Base-by-base conservation (phyloP, 2,113 vertebrate genomes). In the Brienomyrus longianalis region DNA sequence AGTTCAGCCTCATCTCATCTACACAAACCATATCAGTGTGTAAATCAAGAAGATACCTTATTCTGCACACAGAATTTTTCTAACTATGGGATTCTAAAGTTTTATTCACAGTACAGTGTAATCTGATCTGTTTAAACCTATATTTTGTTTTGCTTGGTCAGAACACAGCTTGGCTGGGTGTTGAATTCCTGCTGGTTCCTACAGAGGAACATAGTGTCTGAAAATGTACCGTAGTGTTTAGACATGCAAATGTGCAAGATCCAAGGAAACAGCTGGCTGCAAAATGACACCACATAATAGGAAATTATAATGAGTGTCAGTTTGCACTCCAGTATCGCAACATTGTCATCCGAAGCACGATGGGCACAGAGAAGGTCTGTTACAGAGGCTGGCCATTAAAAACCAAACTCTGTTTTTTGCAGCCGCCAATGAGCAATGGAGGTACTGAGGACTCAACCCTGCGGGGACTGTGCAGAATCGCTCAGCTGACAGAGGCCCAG, bases 381-480 rank as follows among this genome's bases (percentile, higher is more conserved):
- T 9, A 35, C 50, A 54, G 50, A 56, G 27, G 50, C 85, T 87
- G 85, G 85, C 27, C 51, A 56, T 3, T 51, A 19, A 7, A 56
- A 35, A 56, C 66, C 52, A 77, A 19, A 83, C 47, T 86, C 80
- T 1, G 31, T 48, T 47, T 48, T 48, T 45, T 84, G 15, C 83
- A 84, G 83, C 45, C 48, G 45, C 11, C 43, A 84, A 48, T n/a
- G 5, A 84, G 83, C 83, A 48, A 84, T 43, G 39, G 83, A 48
- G 11, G 15, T 27, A 86, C 23, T 31, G 17, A 27, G 62, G 47
- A 47, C 6, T 17, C 90, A 83, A 88, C 89, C 90, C 91, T 91
- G 89, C 88, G 89, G 90, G 90, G 88, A 23, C 87, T 83, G 89
- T 77, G 83, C 91, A 91, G 87, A 90, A 91, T 83, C 27, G 51